Evolutionary conservation across 2,113 vertebrate species (phyloP).

Genomic region (Eidolon helvum): DNA sequence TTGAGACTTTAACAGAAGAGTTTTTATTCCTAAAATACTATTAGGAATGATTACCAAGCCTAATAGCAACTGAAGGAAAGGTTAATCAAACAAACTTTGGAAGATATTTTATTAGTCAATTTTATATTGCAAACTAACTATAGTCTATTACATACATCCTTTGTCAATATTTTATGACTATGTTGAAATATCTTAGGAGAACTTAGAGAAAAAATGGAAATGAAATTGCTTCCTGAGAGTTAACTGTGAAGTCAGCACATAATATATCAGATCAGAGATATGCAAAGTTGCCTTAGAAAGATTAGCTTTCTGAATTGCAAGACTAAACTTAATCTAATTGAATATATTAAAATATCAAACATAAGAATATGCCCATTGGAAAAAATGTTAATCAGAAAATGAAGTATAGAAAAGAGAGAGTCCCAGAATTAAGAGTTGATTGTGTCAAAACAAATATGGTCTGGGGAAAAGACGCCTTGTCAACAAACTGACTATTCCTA

Average conservation of each 20-base stretch:
- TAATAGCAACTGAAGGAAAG: conserved; percentile 8
- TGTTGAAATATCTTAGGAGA: background rate
- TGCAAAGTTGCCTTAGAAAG: background rate
- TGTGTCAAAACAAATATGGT: background rate
- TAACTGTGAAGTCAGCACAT: background rate
- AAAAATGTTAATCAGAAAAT: background rate
- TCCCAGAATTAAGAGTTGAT: background rate
- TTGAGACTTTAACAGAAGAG: conserved; percentile 21
- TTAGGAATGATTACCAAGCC: conserved; percentile 18
- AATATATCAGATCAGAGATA: background rate
- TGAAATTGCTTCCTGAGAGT: conserved; percentile 27
- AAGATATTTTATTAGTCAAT: conserved; percentile 12
- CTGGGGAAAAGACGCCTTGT: background rate
- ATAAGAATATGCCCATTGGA: background rate
- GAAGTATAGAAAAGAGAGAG: background rate
- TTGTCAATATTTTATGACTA: background rate
- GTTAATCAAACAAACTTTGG: conserved; percentile 13
- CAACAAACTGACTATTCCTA: background rate
- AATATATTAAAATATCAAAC: background rate
- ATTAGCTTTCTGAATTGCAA: background rate
- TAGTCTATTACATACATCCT: background rate
- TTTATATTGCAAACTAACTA: background rate
- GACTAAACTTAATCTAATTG: background rate
- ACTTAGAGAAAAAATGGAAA: background rate
- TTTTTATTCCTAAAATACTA: conserved; percentile 41